Base-by-base conservation (phyloP, 2,888 invertebrate species). In the Balanococcus diminutus region DNA sequence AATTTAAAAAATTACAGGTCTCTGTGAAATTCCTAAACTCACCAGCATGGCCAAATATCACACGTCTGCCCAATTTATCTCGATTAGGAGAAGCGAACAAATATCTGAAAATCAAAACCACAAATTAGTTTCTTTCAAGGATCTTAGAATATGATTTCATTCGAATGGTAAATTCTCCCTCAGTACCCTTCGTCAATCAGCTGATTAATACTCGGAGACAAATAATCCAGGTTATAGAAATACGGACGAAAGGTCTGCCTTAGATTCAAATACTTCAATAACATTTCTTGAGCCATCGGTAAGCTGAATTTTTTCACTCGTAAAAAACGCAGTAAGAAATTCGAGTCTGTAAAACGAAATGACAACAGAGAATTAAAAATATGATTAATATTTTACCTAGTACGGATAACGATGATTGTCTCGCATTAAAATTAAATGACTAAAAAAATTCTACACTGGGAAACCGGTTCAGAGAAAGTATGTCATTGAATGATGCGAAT, bases 261-360 rank as follows among this genome's bases (percentile, higher is more conserved):
- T 86, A 96, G 91, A 19, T 95, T 91, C 72, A 96, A 91, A 89
- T 96, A 96, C 32, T 95, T 92, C 89, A 96, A 94, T 84, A 95
- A 91, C 28, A 94, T 94, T 88, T 94, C 94, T 89, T 95, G 94
- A 0, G 95, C 94, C 92, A 94, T 94, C 1, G 94, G 93, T 0
- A 96, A 93, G 89, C 94, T 94, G 90, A 94, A 96, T 89, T 95
- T 96, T 90, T 95, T 95, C 87, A 93, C 92, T n/a, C 96, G 92
- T 83, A 96, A 91, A 89, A 95, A 96, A 87, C 94, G 92, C 84
- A 96, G 91, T 75, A 96, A 90, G 89, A 94, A 95, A 88, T 90
- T 92, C 0, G 92, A 90, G 90, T 95, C 95, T 95, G 90, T 42
- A 90, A 88, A 51, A 46, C 8, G 8, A 56, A 87, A 87, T 87